phyloP scores from a whole-genome alignment of 2,888 invertebrate species.

The Xylota sylvarum region DNA sequence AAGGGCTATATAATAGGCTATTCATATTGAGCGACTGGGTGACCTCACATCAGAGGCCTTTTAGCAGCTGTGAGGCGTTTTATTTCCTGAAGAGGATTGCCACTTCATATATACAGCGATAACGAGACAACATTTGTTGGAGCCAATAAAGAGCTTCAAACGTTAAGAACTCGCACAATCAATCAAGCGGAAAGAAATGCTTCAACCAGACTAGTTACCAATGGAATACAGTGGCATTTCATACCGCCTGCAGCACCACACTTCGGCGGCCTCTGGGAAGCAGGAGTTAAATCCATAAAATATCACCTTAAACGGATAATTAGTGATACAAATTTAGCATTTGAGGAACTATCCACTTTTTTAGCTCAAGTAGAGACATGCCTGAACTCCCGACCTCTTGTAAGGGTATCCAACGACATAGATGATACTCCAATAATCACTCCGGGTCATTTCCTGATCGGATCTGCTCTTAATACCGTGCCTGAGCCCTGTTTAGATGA shows the following conservation, averaged over 20 bases:
- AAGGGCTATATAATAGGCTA: slow-evolving; percentile 1
- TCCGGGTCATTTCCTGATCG: slow-evolving; percentile 17
- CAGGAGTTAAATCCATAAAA: slow-evolving; percentile 78
- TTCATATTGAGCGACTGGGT: neutral
- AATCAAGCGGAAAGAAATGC: slow-evolving; percentile 3
- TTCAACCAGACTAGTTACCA: neutral
- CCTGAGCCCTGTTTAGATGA: slow-evolving; percentile 62
- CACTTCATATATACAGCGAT: neutral
- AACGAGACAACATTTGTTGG: neutral
- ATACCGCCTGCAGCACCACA: slow-evolving; percentile 80
- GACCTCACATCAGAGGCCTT: neutral
- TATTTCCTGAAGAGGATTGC: neutral
- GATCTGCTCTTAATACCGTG: slow-evolving; percentile 22
- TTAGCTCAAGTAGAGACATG: slow-evolving; percentile 78
- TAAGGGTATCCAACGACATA: slow-evolving; percentile 66
- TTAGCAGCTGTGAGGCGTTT: neutral
- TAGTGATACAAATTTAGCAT: slow-evolving; percentile 77
- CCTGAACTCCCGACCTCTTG: slow-evolving; percentile 79
- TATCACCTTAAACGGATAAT: slow-evolving; percentile 78
- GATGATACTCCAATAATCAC: slow-evolving; percentile 53
- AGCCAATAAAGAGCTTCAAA: slow-evolving; percentile 6
- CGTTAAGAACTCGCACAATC: neutral
- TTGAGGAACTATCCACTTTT: slow-evolving; percentile 78
- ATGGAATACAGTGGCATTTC: slow-evolving; percentile 79
- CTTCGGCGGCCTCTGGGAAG: slow-evolving; percentile 81